phyloP scores from a whole-genome alignment of 2,888 invertebrate genomes.

The Euplexia lucipara region DNA sequence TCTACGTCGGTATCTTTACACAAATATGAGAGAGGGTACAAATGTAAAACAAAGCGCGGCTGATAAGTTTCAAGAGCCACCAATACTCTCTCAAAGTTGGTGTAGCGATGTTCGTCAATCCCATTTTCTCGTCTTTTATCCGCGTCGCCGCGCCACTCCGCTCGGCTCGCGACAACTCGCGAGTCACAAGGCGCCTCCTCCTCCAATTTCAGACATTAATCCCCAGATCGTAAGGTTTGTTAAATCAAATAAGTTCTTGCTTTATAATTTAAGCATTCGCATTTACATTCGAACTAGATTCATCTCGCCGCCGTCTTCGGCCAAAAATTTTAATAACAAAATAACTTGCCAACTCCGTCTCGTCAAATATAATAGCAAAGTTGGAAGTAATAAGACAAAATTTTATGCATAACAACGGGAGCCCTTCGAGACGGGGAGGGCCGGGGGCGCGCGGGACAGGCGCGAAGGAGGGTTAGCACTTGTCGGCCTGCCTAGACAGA shows the following conservation, averaged over 20 bases:
- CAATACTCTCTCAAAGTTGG: conserved; percentile 58
- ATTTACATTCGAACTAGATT: conserved; percentile 89
- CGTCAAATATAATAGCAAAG: conserved; percentile 90
- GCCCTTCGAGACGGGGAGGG: conserved; percentile 73
- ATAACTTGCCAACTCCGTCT: conserved; percentile 89
- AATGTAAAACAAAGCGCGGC: conserved; percentile 57
- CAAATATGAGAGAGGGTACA: conserved; percentile 26
- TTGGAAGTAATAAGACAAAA: conserved; percentile 91
- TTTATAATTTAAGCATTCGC: conserved; percentile 87
- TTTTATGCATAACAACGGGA: conserved; percentile 90
- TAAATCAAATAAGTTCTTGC: conserved; percentile 88
- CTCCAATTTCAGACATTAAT: conserved; percentile 85
- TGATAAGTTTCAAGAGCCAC: conserved; percentile 63
- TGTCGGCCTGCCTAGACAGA: conserved; percentile 89
- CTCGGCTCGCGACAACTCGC: conserved; percentile 70
- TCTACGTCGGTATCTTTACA: not conserved
- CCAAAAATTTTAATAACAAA: conserved; percentile 91
- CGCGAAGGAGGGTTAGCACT: conserved; percentile 82
- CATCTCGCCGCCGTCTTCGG: conserved; percentile 79
- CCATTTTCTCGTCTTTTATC: conserved; percentile 70
- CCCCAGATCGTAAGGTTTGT: conserved; percentile 85
- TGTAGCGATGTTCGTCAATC: conserved; percentile 63
- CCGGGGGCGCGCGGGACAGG: conserved; percentile 66
- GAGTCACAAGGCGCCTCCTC: conserved; percentile 71
- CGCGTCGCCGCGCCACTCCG: conserved; percentile 40